Evolutionary conservation across 92 coral and sea anemone species (phyloP).

Genomic region (Pocillopora meandrina): DNA sequence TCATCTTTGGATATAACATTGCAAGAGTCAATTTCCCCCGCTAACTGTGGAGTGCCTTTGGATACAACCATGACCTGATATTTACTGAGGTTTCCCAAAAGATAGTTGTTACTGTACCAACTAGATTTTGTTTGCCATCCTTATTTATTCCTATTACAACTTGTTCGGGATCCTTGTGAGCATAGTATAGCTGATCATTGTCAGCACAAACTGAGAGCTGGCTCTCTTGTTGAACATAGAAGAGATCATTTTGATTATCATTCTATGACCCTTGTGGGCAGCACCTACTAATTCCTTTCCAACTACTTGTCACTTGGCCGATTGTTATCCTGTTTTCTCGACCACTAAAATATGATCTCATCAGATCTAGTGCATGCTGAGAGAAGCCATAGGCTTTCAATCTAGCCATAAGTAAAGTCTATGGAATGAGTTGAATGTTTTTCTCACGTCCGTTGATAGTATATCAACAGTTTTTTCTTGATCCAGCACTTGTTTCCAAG

Average conservation of each 20-base stretch:
- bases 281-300: conserved; percentile 23
- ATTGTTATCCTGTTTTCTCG: conserved; percentile 20
- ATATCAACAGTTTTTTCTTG: too few relatives aligned
- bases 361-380: too few relatives aligned
- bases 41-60: conserved; percentile 9
- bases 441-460: too few relatives aligned
- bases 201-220: conserved; percentile 41
- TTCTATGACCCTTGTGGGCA: conserved; percentile 46
- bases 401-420: too few relatives aligned
- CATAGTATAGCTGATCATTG: conserved; percentile 44
- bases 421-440: too few relatives aligned
- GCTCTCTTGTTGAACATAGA: conserved; percentile 22
- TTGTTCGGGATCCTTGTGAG: conserved; percentile 21
- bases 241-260: conserved; percentile 33
- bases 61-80: conserved; percentile 44
- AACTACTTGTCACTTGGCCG: conserved; percentile 23
- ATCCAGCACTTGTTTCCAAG: too few relatives aligned
- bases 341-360: not conserved
- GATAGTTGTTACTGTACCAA: conserved; percentile 41
- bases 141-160: conserved; percentile 20
- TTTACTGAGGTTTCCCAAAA: conserved; percentile 39
- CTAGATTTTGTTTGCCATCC: conserved; percentile 32
- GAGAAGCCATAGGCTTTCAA: too few relatives aligned
- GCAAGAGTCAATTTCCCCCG: conserved; percentile 7
- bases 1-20: conserved; percentile 2